Evolutionary conservation across 2,888 invertebrate genomes (phyloP).

Genomic region (Agrotis clavis): DNA sequence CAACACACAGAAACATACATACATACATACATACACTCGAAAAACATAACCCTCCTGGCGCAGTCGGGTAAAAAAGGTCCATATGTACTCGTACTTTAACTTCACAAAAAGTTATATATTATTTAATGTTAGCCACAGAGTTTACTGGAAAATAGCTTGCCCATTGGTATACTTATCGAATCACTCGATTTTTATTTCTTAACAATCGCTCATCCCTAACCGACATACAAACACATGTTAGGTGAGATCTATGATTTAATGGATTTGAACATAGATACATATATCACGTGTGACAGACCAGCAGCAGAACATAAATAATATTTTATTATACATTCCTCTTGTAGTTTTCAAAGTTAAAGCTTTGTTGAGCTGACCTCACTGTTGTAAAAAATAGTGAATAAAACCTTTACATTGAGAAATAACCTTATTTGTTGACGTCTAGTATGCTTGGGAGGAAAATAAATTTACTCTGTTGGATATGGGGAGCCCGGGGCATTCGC

Average conservation of each 20-base stretch:
- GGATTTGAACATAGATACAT: constrained; percentile 10
- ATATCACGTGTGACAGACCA: constrained; percentile 7
- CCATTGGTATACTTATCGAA: constrained; percentile 7
- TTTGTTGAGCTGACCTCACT: constrained; percentile 62
- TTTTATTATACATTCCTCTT: constrained; percentile 17
- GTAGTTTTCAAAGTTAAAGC: constrained; percentile 36
- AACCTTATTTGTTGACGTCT: constrained; percentile 90
- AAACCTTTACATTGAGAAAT: constrained; percentile 86
- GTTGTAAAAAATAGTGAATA: constrained; percentile 78
- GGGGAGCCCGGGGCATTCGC: constrained; percentile 80
- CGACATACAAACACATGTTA: constrained; percentile 8
- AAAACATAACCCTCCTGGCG: too few relatives aligned
- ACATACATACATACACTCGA: too few relatives aligned
- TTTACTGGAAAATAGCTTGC: background rate
- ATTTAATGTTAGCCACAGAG: background rate
- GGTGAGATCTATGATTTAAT: constrained; percentile 39
- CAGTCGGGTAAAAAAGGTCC: background rate
- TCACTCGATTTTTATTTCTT: constrained; percentile 14
- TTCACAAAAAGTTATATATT: background rate
- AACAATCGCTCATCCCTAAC: constrained; percentile 35
- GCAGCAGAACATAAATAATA: constrained; percentile 16
- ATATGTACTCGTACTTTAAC: background rate
- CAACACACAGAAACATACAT: too few relatives aligned
- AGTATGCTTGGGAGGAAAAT: constrained; percentile 86
- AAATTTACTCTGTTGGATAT: constrained; percentile 86